Conservation (phyloP, 2,113 vertebrate genomes). For the Ariopsis seemanni region DNA sequence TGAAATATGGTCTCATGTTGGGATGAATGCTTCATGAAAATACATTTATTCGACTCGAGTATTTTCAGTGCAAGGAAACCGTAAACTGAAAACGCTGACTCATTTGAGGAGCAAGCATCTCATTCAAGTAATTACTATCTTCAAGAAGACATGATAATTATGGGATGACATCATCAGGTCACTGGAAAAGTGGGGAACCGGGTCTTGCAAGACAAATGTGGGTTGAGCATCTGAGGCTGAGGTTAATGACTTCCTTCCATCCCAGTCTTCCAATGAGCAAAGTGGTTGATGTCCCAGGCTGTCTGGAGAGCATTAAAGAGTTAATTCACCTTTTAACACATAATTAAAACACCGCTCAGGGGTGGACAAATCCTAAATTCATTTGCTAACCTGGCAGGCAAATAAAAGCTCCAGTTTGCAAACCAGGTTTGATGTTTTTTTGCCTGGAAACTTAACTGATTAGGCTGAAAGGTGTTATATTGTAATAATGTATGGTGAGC, state of each 20-base stretch:
- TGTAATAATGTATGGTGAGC: too few relatives aligned
- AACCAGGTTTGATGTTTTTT: neutral
- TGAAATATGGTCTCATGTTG: neutral
- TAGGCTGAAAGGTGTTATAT: neutral
- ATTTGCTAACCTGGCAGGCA: neutral
- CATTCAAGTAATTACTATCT: neutral
- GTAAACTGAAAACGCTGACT: neutral
- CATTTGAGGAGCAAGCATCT: neutral
- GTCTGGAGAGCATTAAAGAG: neutral
- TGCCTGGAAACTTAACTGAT: neutral
- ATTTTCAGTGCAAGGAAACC: neutral
- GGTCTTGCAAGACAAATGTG: too few relatives aligned
- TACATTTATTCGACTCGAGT: neutral
- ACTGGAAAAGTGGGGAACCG: too few relatives aligned
- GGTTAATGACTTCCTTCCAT: neutral
- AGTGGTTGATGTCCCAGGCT: neutral
- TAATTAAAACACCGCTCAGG: neutral
- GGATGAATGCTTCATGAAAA: neutral
- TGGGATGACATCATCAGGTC: neutral
- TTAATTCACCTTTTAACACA: neutral
- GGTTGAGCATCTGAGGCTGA: neutral
- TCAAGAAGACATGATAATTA: neutral
- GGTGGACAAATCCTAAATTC: neutral
- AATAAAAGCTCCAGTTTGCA: neutral
- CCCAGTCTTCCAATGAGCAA: neutral